A percentile compares a stretch with the other conserved stretches of the same genome.
Conservation (phyloP, 2,113 vertebrate genomes). For the Indicator indicator region DNA sequence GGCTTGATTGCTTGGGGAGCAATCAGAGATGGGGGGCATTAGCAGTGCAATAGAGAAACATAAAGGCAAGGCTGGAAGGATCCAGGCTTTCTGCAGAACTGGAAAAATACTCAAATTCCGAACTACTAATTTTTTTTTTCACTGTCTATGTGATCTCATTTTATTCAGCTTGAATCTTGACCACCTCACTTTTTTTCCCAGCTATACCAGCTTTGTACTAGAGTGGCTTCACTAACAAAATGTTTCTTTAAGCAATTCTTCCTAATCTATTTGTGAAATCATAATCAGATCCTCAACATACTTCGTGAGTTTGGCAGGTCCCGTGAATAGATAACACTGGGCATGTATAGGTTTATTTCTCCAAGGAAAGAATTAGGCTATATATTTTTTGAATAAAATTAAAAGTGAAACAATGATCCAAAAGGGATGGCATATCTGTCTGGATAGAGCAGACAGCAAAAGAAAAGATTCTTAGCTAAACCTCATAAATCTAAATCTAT, state of each 20-base stretch:
- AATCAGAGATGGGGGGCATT: accelerated
- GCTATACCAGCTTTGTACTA: no score
- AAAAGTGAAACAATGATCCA: background rate
- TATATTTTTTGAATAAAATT: background rate
- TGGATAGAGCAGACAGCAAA: background rate
- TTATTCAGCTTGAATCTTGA: no score
- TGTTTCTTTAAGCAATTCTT: no score
- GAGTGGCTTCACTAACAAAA: no score
- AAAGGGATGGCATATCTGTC: background rate
- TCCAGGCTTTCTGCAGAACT: background rate
- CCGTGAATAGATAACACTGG: background rate
- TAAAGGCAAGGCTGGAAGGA: background rate
- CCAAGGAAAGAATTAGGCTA: background rate
- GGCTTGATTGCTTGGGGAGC: background rate
- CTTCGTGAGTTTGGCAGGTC: no score
- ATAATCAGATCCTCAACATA: no score
- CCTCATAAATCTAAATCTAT: background rate
- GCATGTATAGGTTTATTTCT: background rate
- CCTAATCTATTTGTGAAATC: no score
- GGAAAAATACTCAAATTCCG: background rate
- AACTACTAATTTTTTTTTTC: background rate
- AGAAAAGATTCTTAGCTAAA: background rate
- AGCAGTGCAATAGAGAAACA: background rate
- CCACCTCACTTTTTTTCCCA: no score
- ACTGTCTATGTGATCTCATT: no score